phyloP scores from a whole-genome alignment of 1,140 invertebrate genomes.

The Ganaspis sp. region DNA sequence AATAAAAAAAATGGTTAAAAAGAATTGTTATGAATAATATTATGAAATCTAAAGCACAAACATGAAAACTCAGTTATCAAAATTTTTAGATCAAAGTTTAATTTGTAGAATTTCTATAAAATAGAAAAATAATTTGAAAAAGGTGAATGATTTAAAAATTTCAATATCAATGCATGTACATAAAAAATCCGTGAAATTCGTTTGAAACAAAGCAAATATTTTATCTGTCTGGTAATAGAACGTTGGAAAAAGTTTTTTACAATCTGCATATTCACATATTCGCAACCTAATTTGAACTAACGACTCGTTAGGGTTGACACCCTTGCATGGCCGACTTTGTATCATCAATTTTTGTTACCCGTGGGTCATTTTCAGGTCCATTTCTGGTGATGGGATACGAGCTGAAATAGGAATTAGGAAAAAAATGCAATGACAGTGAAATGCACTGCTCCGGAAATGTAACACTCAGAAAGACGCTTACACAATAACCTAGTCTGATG shows the following conservation, averaged over 20 bases:
- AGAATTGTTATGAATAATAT: too few species aligned
- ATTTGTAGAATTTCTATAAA: too few species aligned
- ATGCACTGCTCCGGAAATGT: background rate
- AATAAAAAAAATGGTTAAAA: too few species aligned
- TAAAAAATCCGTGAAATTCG: background rate
- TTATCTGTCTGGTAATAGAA: background rate
- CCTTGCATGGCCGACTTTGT: background rate
- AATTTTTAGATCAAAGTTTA: too few species aligned
- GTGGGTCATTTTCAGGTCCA: conserved; percentile 17
- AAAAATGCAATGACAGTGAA: background rate
- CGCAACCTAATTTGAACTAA: conserved; percentile 15
- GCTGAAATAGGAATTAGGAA: background rate
- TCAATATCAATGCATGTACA: too few species aligned
- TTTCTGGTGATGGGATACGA: conserved; percentile 9
- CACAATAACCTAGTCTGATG: background rate
- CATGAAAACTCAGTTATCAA: too few species aligned
- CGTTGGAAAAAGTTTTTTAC: background rate
- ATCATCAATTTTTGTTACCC: conserved; percentile 3
- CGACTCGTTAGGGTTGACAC: conserved; percentile 1
- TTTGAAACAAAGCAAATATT: background rate
- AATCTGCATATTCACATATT: conserved; percentile 11
- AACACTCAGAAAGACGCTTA: background rate
- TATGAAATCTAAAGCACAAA: too few species aligned
- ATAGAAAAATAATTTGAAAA: too few species aligned
- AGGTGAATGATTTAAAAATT: too few species aligned